phyloP scores from a whole-genome alignment of 2,888 invertebrate species.

The Hyposoter didymator region DNA sequence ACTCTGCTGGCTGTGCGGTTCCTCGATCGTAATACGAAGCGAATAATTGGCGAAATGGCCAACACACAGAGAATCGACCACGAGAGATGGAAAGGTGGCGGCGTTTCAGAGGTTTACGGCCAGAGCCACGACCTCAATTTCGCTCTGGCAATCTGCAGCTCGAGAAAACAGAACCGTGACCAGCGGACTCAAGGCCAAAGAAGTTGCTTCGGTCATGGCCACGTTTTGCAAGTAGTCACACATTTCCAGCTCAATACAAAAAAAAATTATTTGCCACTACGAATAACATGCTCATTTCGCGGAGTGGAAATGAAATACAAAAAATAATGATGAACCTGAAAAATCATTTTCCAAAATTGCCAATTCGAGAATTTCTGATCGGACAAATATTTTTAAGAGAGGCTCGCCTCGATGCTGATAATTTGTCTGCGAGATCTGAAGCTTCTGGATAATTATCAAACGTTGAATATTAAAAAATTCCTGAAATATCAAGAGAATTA shows the following conservation, averaged over 20 bases:
- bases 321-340: background rate
- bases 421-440: background rate
- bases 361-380: background rate
- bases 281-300: conserved; percentile 5
- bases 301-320: background rate
- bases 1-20: conserved; percentile 71
- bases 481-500: background rate
- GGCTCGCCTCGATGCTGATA: background rate
- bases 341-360: background rate
- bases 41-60: conserved; percentile 75
- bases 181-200: conserved; percentile 35
- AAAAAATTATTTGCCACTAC: background rate
- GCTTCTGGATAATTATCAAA: background rate
- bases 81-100: conserved; percentile 66
- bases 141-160: conserved; percentile 71
- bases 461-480: background rate
- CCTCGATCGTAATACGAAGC: conserved; percentile 74
- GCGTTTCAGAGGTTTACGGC: conserved; percentile 75
- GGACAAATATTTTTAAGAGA: background rate
- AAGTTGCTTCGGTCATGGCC: conserved; percentile 33
- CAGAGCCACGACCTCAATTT: conserved; percentile 78
- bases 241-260: background rate
- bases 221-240: conserved; percentile 31
- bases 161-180: conserved; percentile 66
- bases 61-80: conserved; percentile 23